Conservation (phyloP, 2,888 invertebrate species). For the Monopis laevigella region DNA sequence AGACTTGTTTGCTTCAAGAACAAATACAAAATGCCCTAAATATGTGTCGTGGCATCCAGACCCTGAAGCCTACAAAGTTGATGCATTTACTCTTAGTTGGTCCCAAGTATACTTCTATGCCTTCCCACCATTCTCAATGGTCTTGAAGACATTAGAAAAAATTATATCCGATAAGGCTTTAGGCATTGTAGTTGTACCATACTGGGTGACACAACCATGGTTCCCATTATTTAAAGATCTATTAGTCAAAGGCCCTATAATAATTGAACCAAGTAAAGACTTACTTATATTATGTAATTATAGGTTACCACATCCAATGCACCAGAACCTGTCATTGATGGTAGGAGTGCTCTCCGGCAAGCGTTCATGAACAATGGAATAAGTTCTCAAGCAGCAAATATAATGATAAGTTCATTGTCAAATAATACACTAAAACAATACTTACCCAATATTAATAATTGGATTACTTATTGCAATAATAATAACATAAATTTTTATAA, state of each 20-base stretch:
- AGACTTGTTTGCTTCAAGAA: too few species aligned
- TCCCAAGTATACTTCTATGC: slow-evolving; percentile 19
- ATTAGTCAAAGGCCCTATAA: background rate
- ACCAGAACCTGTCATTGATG: slow-evolving; percentile 5
- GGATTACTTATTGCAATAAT: background rate
- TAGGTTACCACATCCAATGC: slow-evolving; percentile 4
- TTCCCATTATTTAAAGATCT: too few species aligned
- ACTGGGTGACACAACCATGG: too few species aligned
- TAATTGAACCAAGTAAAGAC: slow-evolving; percentile 1
- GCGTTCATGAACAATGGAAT: background rate
- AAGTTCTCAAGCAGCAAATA: background rate
- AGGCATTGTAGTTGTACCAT: slow-evolving; percentile 21
- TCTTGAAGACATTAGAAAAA: slow-evolving; percentile 19
- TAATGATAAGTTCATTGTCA: slow-evolving; percentile 8
- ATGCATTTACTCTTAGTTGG: too few species aligned
- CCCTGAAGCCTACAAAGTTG: too few species aligned
- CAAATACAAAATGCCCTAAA: too few species aligned
- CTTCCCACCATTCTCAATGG: too few species aligned
- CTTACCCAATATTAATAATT: background rate
- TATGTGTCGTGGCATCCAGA: too few species aligned
- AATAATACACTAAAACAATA: slow-evolving; percentile 10
- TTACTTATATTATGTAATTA: slow-evolving; percentile 4
- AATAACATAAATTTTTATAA: background rate
- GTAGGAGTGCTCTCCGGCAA: slow-evolving; percentile 1
- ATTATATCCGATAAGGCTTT: slow-evolving; percentile 19